These are phyloP conservation scores for Rugalucina vietnamica DNA, from an alignment of 2,888 invertebrate genomes.

Conservation along the genomic window DNA sequence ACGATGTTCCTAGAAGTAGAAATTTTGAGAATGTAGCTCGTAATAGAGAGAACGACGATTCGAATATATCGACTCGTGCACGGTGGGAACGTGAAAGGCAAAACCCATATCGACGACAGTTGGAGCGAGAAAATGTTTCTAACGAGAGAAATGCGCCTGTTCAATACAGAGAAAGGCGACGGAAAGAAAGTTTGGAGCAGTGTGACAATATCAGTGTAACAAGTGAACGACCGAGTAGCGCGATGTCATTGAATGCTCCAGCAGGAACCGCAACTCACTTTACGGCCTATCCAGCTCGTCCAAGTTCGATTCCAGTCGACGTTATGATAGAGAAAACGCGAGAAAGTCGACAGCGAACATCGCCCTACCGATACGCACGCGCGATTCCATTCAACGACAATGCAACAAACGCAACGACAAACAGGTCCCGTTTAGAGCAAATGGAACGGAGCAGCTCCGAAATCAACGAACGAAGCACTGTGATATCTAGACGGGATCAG, in stretches of 20 bases:
- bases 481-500: background rate
- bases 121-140: background rate
- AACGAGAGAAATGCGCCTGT: background rate
- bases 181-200: background rate
- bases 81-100: conserved; percentile 52
- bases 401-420: background rate
- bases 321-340: background rate
- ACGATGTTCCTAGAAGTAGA: background rate
- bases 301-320: background rate
- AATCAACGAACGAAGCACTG: background rate
- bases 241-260: background rate
- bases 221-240: background rate
- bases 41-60: conserved; percentile 12
- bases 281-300: background rate
- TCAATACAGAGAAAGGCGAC: background rate
- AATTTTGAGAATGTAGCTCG: background rate
- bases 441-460: background rate
- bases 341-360: background rate
- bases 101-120: conserved; percentile 19
- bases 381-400: background rate
- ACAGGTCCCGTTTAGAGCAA: background rate
- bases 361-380: background rate
- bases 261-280: background rate
- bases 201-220: background rate
- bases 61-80: conserved; percentile 45